Conservation (phyloP, 1,140 invertebrate species). For the Choristoneura fumiferana region DNA sequence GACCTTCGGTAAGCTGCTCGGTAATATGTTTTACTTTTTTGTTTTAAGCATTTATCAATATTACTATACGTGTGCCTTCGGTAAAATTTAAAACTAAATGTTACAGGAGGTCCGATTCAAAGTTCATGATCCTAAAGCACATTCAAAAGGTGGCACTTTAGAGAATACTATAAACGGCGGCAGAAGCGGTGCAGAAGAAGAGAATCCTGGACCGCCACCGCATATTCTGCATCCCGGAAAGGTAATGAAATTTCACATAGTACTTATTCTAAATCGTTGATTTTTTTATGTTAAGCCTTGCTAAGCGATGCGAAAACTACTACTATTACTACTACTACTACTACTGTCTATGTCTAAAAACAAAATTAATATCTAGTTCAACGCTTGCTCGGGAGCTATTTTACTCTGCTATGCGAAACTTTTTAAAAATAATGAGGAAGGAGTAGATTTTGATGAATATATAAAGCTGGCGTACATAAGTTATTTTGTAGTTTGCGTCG, state of each 20-base stretch:
- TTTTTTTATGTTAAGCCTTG: not conserved
- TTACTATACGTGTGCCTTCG: not conserved
- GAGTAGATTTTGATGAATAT: not conserved
- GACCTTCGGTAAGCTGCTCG: constrained; percentile 64
- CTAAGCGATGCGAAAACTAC: not conserved
- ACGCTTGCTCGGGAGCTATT: not conserved
- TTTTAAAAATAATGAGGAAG: not conserved
- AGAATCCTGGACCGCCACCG: constrained; percentile 82
- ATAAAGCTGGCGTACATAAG: not conserved
- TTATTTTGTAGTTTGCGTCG: not conserved
- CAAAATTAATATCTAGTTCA: not conserved
- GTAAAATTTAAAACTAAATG: not conserved
- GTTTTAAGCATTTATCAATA: constrained; percentile 9
- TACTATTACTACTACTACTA: too few relatives aligned
- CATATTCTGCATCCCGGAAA: constrained; percentile 89
- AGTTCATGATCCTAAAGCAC: constrained; percentile 94
- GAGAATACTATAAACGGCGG: constrained; percentile 94
- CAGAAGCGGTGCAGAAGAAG: constrained; percentile 81
- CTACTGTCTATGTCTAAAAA: too few relatives aligned
- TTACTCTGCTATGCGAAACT: not conserved
- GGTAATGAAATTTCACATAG: constrained; percentile 64
- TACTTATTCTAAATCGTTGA: not conserved
- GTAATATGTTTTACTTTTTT: constrained; percentile 26
- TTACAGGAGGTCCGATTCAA: constrained; percentile 95
- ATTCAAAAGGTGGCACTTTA: constrained; percentile 92